Evolutionary conservation across 2,797 vertebrate genomes (phyloP).

Genomic region (Pseudochaenichthys georgianus): DNA sequence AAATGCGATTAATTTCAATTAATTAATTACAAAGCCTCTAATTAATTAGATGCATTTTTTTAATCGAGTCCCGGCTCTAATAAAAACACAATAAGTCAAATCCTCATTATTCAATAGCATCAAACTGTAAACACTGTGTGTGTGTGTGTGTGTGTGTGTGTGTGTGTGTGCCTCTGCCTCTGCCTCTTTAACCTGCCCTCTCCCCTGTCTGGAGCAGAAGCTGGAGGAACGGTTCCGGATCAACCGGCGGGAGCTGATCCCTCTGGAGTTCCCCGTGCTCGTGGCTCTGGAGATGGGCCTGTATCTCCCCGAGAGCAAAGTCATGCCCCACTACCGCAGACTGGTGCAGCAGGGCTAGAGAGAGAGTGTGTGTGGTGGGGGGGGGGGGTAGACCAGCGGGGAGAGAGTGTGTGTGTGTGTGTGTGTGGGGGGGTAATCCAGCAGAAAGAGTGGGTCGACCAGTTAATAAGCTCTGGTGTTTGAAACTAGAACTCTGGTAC

Average conservation of each 20-base stretch:
- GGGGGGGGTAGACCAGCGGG: too few relatives aligned
- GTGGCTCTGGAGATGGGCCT: constrained; percentile 98
- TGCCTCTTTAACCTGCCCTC: too few relatives aligned
- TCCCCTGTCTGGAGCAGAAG: constrained; percentile 82
- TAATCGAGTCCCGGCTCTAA: too few relatives aligned
- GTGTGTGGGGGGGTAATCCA: neutral
- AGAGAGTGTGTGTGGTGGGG: too few relatives aligned
- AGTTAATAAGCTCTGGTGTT: constrained; percentile 54
- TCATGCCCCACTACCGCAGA: constrained; percentile 96
- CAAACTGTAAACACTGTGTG: too few relatives aligned
- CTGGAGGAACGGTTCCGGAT: constrained; percentile 97
- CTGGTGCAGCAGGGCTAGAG: constrained; percentile 92
- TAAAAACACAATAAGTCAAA: too few relatives aligned
- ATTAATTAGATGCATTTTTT: too few relatives aligned
- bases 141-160: too few relatives aligned
- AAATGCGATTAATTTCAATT: too few relatives aligned
- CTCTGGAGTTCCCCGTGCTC: constrained; percentile 95
- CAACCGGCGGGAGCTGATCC: constrained; percentile 93
- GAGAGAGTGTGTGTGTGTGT: neutral
- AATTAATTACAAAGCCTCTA: too few relatives aligned
- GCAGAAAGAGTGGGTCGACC: neutral
- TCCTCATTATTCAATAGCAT: too few relatives aligned
- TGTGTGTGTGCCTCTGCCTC: too few relatives aligned
- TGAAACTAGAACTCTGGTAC: constrained; percentile 39
- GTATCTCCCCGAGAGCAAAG: constrained; percentile 95